Evolutionary conservation across 2,797 vertebrate species (phyloP).

Genomic region (Syncerus caffer): DNA sequence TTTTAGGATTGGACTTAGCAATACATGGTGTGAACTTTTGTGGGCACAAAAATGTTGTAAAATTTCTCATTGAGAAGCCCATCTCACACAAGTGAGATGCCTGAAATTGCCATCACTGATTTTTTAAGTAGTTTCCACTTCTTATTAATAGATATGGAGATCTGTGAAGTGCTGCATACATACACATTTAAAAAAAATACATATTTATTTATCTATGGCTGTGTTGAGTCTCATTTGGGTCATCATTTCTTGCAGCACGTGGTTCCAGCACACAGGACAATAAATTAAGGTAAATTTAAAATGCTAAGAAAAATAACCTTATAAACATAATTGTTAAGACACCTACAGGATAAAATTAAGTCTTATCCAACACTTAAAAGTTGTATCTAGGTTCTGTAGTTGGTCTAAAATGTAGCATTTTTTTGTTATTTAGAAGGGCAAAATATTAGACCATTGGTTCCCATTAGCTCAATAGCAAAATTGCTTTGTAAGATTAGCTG

Average conservation of each 20-base stretch:
- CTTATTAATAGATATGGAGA: neutral
- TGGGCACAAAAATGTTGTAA: neutral
- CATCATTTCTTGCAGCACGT: neutral
- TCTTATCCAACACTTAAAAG: neutral
- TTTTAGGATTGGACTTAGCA: neutral
- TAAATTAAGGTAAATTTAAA: constrained; percentile 3
- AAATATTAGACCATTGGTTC: neutral
- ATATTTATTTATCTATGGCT: neutral
- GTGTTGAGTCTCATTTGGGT: neutral
- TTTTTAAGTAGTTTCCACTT: neutral
- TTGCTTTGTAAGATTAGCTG: neutral
- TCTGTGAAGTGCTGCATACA: neutral
- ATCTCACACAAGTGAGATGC: neutral
- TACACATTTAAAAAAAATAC: neutral
- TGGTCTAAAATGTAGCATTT: neutral
- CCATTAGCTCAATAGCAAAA: neutral
- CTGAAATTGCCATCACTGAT: neutral
- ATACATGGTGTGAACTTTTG: neutral
- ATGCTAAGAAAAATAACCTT: neutral
- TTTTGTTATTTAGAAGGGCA: neutral
- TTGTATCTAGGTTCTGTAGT: neutral
- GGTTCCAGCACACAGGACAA: neutral
- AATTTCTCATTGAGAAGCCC: neutral
- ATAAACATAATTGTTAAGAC: neutral
- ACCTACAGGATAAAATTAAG: neutral